Base-by-base conservation (phyloP, 2,113 vertebrate genomes). In the Trichomycterus rosablanca region DNA sequence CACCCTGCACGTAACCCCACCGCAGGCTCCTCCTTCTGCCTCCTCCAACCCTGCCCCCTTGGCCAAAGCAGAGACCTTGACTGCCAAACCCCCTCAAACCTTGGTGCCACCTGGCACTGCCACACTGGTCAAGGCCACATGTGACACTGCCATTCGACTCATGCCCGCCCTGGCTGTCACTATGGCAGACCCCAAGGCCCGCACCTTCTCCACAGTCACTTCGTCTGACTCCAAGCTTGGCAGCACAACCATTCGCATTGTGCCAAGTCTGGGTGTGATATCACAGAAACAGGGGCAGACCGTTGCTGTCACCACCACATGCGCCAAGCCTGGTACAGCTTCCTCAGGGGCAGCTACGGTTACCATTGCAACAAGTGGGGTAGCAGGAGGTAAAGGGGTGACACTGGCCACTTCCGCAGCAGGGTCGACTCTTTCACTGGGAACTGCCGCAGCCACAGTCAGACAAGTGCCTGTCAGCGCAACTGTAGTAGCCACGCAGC, bases 101-200 rank as follows among this genome's bases (percentile, higher is more conserved):
- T 74, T 87, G 4, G 74, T 78, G 44, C 85, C 90, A 1, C 85
- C 0, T 35, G 70, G 42, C 30, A 78, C 88, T 1, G 79, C 92
- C 59, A 86, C 92, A 0, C 77, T 97, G 68, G 79, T 97, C 34
- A 98, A 92, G 76, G 76, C 89, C 0, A 57, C 88, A 0, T 79
- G 89, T 0, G 87, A 92, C 0, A 73, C 88, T 1, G 87, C 93
- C 0, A 95, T 98, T 76, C 89, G 93, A 2, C 77, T 98, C 70
- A 99, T 99, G 96, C 96, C 95, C 0, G 94, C 94, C 0, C 76
- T 98, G 37, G 92, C 92, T 0, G 78, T 98, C 70, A 88, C 90
- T 0, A 56, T 97, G 74, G 89, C 91, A 0, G 95, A 97, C 60
- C 92, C 95, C 74, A 98, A 97, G 72, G 78, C 83, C 24, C 89